Percentiles rank a stretch among this genome's conserved stretches.
These are phyloP conservation scores for Ophion ventricosus DNA, from an alignment of 2,888 invertebrate genomes.

Conservation along the genomic window DNA sequence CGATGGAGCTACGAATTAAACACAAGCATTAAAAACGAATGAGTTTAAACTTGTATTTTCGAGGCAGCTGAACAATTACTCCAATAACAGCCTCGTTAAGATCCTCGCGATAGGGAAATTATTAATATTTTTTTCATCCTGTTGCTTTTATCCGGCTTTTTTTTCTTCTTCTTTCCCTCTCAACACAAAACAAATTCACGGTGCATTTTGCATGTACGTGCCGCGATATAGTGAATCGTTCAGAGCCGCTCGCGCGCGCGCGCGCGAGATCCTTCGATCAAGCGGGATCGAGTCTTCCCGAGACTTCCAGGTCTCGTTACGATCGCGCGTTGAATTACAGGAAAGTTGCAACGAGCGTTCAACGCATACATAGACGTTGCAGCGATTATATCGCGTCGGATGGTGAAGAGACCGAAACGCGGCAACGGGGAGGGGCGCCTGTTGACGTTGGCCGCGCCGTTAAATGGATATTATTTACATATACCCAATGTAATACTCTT, in stretches of 20 bases:
- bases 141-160: background rate
- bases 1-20: background rate
- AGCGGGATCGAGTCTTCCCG: constrained; percentile 28
- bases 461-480: constrained; percentile 67
- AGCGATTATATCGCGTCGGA: constrained; percentile 51
- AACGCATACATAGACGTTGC: constrained; percentile 34
- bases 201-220: constrained; percentile 6
- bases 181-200: constrained; percentile 6
- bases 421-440: background rate
- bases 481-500: constrained; percentile 62
- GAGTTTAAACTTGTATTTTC: background rate
- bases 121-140: constrained; percentile 11
- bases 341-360: constrained; percentile 43
- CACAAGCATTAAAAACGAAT: background rate
- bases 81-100: constrained; percentile 20
- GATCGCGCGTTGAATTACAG: constrained; percentile 48
- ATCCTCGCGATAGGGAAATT: constrained; percentile 36
- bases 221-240: constrained; percentile 22
- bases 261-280: constrained; percentile 30
- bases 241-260: constrained; percentile 7
- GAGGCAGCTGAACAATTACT: constrained; percentile 33
- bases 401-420: constrained; percentile 2
- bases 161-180: constrained; percentile 1
- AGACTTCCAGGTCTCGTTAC: constrained; percentile 64
- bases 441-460: constrained; percentile 53